These are phyloP conservation scores for Bos javanicus DNA, from an alignment of 2,113 vertebrate genomes.

Conservation along the genomic window DNA sequence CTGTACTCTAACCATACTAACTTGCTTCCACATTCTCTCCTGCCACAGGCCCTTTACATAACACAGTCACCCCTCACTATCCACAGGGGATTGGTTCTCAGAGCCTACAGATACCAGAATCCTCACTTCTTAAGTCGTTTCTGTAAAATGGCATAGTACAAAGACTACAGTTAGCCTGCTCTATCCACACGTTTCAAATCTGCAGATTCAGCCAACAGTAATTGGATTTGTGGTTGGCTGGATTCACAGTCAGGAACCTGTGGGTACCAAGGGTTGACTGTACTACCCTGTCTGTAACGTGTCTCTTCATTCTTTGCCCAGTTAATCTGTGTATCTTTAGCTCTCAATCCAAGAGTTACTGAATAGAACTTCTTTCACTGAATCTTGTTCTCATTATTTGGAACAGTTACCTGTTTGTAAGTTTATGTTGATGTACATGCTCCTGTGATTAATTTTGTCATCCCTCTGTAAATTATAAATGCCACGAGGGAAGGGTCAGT, in stretches of 20 bases:
- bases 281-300: background rate
- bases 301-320: background rate
- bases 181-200: background rate
- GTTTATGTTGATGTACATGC: background rate
- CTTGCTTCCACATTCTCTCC: background rate
- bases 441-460: background rate
- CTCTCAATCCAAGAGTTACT: background rate
- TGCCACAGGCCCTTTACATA: background rate
- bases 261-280: background rate
- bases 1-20: background rate
- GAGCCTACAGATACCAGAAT: background rate
- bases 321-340: background rate
- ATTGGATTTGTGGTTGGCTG: background rate
- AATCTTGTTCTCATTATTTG: background rate
- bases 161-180: background rate
- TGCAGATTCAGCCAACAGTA: too few relatives aligned
- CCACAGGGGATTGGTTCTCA: background rate
- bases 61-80: background rate
- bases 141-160: background rate
- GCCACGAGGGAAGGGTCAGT: background rate
- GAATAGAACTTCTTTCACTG: background rate
- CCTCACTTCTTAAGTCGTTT: background rate
- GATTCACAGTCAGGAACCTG: background rate
- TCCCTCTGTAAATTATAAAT: background rate
- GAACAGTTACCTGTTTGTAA: background rate